phyloP scores from a whole-genome alignment of 1,140 invertebrate species.

The Scaptomyza hsui region DNA sequence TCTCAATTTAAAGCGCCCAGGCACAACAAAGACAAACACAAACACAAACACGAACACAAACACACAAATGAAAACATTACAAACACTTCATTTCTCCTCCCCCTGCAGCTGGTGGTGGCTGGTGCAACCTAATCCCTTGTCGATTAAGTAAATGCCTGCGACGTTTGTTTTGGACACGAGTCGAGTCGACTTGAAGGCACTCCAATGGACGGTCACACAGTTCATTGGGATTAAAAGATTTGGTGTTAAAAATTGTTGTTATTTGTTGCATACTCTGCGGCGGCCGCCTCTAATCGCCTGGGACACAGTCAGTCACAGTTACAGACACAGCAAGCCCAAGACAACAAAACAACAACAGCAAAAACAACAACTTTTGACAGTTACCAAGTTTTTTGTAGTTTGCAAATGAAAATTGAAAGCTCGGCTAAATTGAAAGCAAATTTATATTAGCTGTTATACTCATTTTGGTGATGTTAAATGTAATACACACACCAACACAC shows the following conservation, averaged over 20 bases:
- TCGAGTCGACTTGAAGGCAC: constrained; percentile 34
- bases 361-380: constrained; percentile 50
- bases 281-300: constrained; percentile 32
- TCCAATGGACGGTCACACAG: constrained; percentile 44
- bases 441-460: background rate
- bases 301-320: constrained; percentile 36
- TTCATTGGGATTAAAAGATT: constrained; percentile 83
- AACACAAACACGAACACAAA: too few species aligned
- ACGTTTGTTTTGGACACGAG: constrained; percentile 68
- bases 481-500: constrained; percentile 34
- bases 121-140: constrained; percentile 78
- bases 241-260: constrained; percentile 65
- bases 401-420: constrained; percentile 60
- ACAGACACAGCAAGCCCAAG: background rate
- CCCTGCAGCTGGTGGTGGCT: constrained; percentile 23
- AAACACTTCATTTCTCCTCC: constrained; percentile 7
- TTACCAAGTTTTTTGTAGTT: constrained; percentile 49
- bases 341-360: constrained; percentile 3
- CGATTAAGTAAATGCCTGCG: constrained; percentile 83
- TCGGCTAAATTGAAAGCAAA: background rate
- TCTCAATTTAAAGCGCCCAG: constrained; percentile 81
- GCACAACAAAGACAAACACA: constrained; percentile 1
- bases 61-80: constrained; percentile 60
- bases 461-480: constrained; percentile 46
- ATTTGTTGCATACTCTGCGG: constrained; percentile 56